phyloP scores from a whole-genome alignment of 2,888 invertebrate genomes.

The Syrista parreyssii region DNA sequence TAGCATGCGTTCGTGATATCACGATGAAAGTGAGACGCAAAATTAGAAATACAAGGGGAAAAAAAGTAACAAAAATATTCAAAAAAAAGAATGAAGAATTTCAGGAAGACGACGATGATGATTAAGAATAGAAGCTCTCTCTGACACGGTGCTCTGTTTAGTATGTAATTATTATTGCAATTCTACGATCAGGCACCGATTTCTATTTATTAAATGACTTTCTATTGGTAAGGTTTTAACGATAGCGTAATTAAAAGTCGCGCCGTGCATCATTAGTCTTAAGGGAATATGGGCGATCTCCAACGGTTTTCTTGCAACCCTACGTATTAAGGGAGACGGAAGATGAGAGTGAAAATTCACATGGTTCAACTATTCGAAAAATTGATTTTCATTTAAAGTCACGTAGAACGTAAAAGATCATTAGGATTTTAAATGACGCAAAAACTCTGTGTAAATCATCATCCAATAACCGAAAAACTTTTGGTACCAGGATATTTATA shows the following conservation, averaged over 20 bases:
- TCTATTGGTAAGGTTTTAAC: not conserved
- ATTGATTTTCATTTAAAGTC: not conserved
- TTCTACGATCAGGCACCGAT: not conserved
- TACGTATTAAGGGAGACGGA: constrained; percentile 11
- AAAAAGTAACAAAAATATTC: not conserved
- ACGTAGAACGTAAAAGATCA: not conserved
- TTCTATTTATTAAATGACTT: not conserved
- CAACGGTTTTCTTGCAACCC: constrained; percentile 20
- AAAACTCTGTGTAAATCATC: not conserved
- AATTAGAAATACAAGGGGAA: not conserved
- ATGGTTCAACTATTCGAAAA: not conserved
- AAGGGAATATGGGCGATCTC: constrained; percentile 9
- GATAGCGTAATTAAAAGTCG: not conserved
- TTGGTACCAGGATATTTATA: not conserved
- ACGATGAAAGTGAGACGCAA: not conserved
- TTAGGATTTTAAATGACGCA: not conserved
- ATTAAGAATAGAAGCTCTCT: constrained; percentile 15
- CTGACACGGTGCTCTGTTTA: constrained; percentile 20
- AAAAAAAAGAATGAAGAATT: not conserved
- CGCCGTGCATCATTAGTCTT: not conserved
- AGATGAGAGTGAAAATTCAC: not conserved
- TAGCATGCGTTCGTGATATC: not conserved
- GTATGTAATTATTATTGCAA: not conserved
- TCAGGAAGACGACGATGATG: not conserved
- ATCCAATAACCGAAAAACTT: not conserved